Conservation (phyloP, 2,113 vertebrate species). For the Corydoras maculifer region DNA sequence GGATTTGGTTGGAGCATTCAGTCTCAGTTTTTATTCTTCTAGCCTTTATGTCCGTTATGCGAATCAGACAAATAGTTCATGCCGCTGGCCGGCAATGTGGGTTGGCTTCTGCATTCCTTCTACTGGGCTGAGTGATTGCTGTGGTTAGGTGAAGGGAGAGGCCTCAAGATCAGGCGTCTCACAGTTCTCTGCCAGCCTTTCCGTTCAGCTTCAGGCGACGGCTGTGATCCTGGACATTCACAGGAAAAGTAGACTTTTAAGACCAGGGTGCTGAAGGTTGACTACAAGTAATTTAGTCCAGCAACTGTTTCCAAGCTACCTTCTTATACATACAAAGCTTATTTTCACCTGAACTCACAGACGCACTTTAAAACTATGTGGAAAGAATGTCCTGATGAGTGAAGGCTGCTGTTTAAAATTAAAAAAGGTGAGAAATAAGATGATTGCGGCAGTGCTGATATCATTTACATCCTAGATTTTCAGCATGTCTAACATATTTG, state of each 20-base stretch:
- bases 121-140: constrained; percentile 20
- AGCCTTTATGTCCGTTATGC: constrained; percentile 1
- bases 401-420: too few species aligned
- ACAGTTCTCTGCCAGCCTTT: constrained; percentile 15
- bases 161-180: constrained; percentile 16
- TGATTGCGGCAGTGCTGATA: too few species aligned
- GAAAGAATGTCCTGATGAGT: too few species aligned
- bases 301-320: too few species aligned
- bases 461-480: too few species aligned
- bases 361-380: too few species aligned
- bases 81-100: constrained; percentile 9
- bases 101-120: constrained; percentile 11
- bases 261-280: too few species aligned
- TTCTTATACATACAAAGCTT: too few species aligned
- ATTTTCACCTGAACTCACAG: too few species aligned
- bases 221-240: constrained; percentile 37
- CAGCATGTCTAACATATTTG: too few species aligned
- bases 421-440: too few species aligned
- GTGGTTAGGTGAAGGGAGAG: constrained; percentile 19
- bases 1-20: constrained; percentile 55
- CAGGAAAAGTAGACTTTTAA: constrained; percentile 9
- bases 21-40: constrained; percentile 43
- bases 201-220: constrained; percentile 17
- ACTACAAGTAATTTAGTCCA: too few species aligned
- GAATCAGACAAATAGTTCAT: constrained; percentile 1